Percentiles rank a stretch among this genome's conserved stretches.
These are phyloP conservation scores for Bacillus rossius DNA, from an alignment of 1,140 invertebrate species.

Conservation along the genomic window DNA sequence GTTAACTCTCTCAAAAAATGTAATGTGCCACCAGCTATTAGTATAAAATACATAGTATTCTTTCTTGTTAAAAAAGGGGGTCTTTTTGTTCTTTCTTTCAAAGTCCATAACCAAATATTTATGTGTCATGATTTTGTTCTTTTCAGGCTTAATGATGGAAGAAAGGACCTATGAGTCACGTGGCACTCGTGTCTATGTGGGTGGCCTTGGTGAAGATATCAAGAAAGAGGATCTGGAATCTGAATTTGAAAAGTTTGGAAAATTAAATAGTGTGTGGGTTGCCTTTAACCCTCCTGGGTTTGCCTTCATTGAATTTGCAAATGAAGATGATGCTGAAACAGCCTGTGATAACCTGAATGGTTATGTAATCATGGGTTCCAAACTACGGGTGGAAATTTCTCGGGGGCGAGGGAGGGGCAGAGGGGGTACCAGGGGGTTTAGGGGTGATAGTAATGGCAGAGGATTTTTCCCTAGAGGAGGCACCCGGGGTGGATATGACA, in stretches of 20 bases:
- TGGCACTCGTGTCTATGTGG: conserved; percentile 76
- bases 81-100: too few species aligned
- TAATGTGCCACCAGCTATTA: too few species aligned
- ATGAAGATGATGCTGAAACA: conserved; percentile 88
- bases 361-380: conserved; percentile 70
- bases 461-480: conserved; percentile 36
- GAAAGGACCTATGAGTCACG: conserved; percentile 25
- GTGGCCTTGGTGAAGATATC: conserved; percentile 72
- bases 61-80: too few species aligned
- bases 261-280: conserved; percentile 90
- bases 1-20: too few species aligned
- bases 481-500: conserved; percentile 36
- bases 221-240: conserved; percentile 85
- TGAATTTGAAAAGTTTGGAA: conserved; percentile 85
- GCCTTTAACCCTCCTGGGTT: conserved; percentile 94
- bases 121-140: too few species aligned
- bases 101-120: too few species aligned
- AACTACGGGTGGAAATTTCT: conserved; percentile 76
- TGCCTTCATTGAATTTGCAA: conserved; percentile 98
- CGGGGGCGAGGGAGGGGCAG: conserved; percentile 57
- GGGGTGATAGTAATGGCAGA: conserved; percentile 44
- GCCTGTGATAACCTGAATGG: conserved; percentile 91
- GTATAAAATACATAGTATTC: too few species aligned
- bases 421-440: conserved; percentile 39
- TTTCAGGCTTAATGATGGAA: too few species aligned